Evolutionary conservation across 2,888 invertebrate genomes (phyloP), one percentile per base, ranked within the genome.

Genomic region (Blastobasis adustella): DNA sequence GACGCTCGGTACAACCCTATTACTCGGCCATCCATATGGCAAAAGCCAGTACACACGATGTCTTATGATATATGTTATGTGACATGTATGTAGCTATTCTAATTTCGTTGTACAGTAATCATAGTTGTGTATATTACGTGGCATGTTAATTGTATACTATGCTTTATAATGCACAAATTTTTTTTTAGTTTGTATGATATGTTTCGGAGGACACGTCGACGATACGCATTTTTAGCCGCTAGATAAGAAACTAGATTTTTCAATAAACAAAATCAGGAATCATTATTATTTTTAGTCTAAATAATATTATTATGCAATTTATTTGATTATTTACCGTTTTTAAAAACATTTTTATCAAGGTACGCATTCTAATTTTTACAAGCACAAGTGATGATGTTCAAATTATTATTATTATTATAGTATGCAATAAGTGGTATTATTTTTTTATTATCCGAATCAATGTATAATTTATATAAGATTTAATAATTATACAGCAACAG

Each of bases 151-250:
- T 80, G 73, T 78, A 42, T 10, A 6, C 9, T 42, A n/a, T 42
- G 71, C 69, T 75, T 70, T 66, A 65, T 65, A 62, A 73, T 78
- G 80, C 82, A 82, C 81, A 74, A 78, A 69, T 65, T 69, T 68
- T 66, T 71, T 56, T 57, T n/a, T 40, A 23, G 23, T 23, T 23
- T 23, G 23, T 23, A 23, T 23, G 23, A 23, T 23, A 23, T 23
- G 23, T 23, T 23, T 23, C 23, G 23, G 23, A 23, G 23, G 23
- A 23, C 23, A 2, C 23, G 23, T 23, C 23, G 23, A 23, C 3
- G 23, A 2, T 23, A 23, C 23, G 23, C 23, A 23, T 23, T 23
- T 23, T 23, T 23, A 23, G 23, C 23, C 23, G 23, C 23, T 23
- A 23, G 23, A 23, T 23, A 23, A 23, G 23, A 23, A 23, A 23